phyloP scores from a whole-genome alignment of 2,113 vertebrate species.

The Phycodurus eques region DNA sequence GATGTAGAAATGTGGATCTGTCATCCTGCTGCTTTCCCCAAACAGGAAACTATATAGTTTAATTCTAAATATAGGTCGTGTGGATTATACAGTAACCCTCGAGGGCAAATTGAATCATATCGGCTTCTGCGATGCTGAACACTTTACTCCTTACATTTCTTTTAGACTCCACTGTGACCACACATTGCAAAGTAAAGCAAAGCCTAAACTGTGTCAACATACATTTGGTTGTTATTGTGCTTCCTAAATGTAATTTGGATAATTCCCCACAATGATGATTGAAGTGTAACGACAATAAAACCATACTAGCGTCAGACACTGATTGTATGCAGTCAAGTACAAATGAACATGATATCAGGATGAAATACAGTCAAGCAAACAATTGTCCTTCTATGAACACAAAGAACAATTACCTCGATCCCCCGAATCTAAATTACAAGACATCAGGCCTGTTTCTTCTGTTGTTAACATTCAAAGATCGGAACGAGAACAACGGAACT shows the following conservation, averaged over 20 bases:
- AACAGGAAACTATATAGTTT: slow-evolving; percentile 35
- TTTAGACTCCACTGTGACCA: slow-evolving; percentile 63
- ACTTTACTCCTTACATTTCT: slow-evolving; percentile 62
- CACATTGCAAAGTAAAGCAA: slow-evolving; percentile 71
- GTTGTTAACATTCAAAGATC: too few relatives aligned
- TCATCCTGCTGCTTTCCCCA: slow-evolving; percentile 56
- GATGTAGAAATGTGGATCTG: slow-evolving; percentile 50
- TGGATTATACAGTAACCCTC: slow-evolving; percentile 37
- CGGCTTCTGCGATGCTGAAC: slow-evolving; percentile 49
- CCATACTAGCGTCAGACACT: not conserved
- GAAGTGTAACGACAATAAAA: not conserved
- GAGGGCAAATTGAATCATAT: slow-evolving; percentile 9
- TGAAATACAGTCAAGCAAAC: too few relatives aligned
- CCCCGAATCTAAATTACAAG: too few relatives aligned
- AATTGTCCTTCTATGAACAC: too few relatives aligned
- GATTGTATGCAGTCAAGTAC: too few relatives aligned
- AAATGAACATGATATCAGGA: too few relatives aligned
- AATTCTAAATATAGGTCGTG: slow-evolving; percentile 41
- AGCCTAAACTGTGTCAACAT: slow-evolving; percentile 71
- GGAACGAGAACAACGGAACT: too few relatives aligned
- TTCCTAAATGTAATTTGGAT: too few relatives aligned
- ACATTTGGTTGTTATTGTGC: not conserved
- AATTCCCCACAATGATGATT: not conserved
- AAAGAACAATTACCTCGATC: too few relatives aligned
- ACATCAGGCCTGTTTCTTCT: too few relatives aligned